These are phyloP conservation scores for Erynnis tages DNA, from an alignment of 2,888 invertebrate species.

Conservation along the genomic window DNA sequence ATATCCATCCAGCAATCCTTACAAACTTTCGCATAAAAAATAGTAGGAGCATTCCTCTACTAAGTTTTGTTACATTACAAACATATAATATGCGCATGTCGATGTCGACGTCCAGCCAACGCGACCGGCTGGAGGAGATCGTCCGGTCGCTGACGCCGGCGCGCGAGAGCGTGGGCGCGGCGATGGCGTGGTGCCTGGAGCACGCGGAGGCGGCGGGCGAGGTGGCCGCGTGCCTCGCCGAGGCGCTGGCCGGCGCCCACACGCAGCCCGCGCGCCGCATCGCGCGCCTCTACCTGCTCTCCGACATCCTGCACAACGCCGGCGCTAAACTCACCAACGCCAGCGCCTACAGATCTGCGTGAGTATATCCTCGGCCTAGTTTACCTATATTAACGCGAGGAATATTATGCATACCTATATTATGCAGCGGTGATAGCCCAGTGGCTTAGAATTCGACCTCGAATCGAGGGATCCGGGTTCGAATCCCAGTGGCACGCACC, in stretches of 20 bases:
- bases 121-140: conserved; percentile 95
- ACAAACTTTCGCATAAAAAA: too few relatives aligned
- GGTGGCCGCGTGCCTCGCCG: conserved; percentile 94
- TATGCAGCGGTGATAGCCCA: too few relatives aligned
- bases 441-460: too few relatives aligned
- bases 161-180: conserved; percentile 91
- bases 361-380: too few relatives aligned
- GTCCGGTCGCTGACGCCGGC: conserved; percentile 92
- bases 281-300: conserved; percentile 95
- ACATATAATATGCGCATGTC: too few relatives aligned
- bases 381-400: too few relatives aligned
- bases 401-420: too few relatives aligned
- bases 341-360: conserved; percentile 94
- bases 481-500: too few relatives aligned
- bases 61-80: too few relatives aligned
- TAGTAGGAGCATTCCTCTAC: too few relatives aligned
- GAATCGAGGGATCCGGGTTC: too few relatives aligned
- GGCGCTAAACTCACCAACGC: conserved; percentile 98
- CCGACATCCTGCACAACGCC: conserved; percentile 98
- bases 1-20: too few relatives aligned
- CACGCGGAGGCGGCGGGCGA: conserved; percentile 99
- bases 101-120: conserved; percentile 84
- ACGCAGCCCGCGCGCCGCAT: conserved; percentile 89
- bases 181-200: conserved; percentile 99
- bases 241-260: conserved; percentile 88